Evolutionary conservation across 2,888 invertebrate genomes (phyloP), one percentile per base, ranked within the genome.

Genomic region (Drosophila ustulata): DNA sequence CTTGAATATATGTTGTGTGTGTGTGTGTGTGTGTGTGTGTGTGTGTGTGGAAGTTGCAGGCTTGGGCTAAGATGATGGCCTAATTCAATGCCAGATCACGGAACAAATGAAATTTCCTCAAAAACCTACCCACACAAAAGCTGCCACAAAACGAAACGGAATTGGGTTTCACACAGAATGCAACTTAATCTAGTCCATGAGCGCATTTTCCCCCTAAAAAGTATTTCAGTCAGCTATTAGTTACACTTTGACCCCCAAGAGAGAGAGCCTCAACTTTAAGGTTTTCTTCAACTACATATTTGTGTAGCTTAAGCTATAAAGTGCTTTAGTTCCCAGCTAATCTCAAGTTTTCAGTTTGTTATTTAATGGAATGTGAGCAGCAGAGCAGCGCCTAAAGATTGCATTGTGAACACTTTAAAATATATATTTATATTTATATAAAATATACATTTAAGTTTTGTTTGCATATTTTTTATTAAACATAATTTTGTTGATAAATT

Each of bases 21-120:
- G 57, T 59, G 39, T 6, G 55, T 58, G 55, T 37, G 51, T 18
- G 66, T 49, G n/a, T n/a, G n/a, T n/a, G n/a, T n/a, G n/a, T 65
- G 34, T 34, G 34, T 34, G 32, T 28, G 37, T 46, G 45, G 63
- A 50, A 45, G 58, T 37, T 45, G n/a, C 45, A 56, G 47, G 34
- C 26, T 59, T 51, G 37, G 37, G 30, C 25, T 13, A 58, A 51
- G 37, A 37, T 46, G 50, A 28, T 68, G 47, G 61, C 50, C 65
- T 71, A 80, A 82, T 88, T 85, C 83, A 85, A 82, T 85, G 84
- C 61, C 75, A 71, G 64, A 50, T 65, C 68, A 62, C 30, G 47
- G 28, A 63, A 56, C 53, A 78, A 74, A 66, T 75, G 63, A 51
- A 68, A 62, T 61, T 51, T 37, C 25, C 49, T 34, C 28, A 28